Evolutionary conservation across 2,888 invertebrate genomes (phyloP).

Genomic region (Trypoxylon attenuatum): DNA sequence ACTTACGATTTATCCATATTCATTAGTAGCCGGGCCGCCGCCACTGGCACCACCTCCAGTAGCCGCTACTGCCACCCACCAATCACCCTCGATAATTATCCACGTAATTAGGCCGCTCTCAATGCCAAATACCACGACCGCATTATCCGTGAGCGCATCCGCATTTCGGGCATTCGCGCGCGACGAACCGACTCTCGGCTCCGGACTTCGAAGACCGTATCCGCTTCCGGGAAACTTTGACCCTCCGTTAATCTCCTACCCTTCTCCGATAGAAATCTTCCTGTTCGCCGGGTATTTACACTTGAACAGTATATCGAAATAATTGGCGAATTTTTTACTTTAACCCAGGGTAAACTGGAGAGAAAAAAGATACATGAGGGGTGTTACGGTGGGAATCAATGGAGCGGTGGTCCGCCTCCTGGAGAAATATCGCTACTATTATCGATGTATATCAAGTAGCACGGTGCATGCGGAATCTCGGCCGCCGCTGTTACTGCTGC

Average conservation of each 20-base stretch:
- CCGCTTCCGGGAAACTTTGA: too few species aligned
- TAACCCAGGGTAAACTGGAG: not conserved
- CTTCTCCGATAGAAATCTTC: not conserved
- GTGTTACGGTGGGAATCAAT: too few species aligned
- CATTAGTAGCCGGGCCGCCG: conserved; percentile 41
- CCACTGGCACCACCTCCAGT: not conserved
- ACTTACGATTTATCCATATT: conserved; percentile 57
- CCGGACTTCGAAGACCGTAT: not conserved
- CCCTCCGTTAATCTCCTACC: not conserved
- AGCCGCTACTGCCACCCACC: conserved; percentile 37
- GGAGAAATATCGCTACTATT: not conserved
- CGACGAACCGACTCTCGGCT: not conserved
- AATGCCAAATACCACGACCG: conserved; percentile 34
- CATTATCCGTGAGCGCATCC: not conserved
- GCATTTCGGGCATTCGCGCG: not conserved
- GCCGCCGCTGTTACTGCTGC: too few species aligned
- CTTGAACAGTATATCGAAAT: not conserved
- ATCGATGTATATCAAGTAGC: not conserved
- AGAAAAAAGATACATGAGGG: not conserved
- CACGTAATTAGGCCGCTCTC: conserved; percentile 47
- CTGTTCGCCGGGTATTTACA: not conserved
- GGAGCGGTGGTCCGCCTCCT: too few species aligned
- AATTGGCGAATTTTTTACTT: too few species aligned
- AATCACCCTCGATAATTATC: conserved; percentile 54
- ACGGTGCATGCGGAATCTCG: not conserved